phyloP scores from a whole-genome alignment of 2,797 vertebrate species.

The Onychomys torridus region DNA sequence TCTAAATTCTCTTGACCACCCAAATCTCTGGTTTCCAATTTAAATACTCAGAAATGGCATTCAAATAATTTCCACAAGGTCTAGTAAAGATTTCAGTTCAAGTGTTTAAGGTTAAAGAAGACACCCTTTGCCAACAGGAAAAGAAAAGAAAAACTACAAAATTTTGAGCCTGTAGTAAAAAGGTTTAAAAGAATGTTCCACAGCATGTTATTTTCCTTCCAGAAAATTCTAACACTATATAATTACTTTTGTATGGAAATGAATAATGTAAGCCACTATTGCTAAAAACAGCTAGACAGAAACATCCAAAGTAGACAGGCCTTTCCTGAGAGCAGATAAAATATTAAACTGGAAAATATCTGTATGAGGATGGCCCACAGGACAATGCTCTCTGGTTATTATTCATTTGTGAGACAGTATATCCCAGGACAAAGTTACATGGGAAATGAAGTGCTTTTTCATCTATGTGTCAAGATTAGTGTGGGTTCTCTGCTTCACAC shows the following conservation, averaged over 20 bases:
- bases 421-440: conserved; percentile 4
- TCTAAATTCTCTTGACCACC: conserved; percentile 1
- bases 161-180: conserved; percentile 1
- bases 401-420: background rate
- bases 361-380: background rate
- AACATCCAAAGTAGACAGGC: conserved; percentile 70
- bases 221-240: conserved; percentile 79
- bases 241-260: conserved; percentile 76
- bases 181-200: conserved; percentile 61
- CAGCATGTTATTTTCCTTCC: conserved; percentile 81
- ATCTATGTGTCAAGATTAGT: background rate
- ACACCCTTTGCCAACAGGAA: background rate
- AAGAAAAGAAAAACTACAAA: background rate
- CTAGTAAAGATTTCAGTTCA: conserved; percentile 47
- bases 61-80: conserved; percentile 24
- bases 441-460: conserved; percentile 35
- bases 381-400: conserved; percentile 52
- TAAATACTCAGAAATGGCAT: conserved; percentile 79
- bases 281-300: conserved; percentile 56
- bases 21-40: conserved; percentile 67
- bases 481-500: background rate
- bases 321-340: conserved; percentile 77
- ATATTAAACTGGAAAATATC: conserved; percentile 70
- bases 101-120: conserved; percentile 61
- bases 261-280: conserved; percentile 59